Percentiles rank a stretch among this genome's conserved stretches.
Conservation (phyloP, 2,797 vertebrate species). For the Semotilus atromaculatus region DNA sequence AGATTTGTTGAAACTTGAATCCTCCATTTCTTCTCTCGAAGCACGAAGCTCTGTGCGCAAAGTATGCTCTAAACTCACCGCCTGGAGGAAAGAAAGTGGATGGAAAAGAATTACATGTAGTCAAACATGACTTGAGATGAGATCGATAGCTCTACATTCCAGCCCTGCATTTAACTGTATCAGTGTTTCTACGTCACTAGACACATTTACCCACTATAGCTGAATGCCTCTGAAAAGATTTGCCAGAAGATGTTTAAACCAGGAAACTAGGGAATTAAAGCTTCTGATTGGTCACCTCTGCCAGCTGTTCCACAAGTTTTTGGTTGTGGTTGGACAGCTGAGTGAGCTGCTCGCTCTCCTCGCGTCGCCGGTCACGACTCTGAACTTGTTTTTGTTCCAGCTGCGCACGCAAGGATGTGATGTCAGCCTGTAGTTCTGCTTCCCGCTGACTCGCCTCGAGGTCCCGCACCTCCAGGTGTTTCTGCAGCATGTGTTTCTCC, state of each 20-base stretch:
- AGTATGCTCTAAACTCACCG: conserved; percentile 79
- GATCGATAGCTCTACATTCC: conserved; percentile 64
- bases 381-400: conserved; percentile 72
- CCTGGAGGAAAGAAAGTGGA: conserved; percentile 62
- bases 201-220: background rate
- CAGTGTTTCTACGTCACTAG: conserved; percentile 10
- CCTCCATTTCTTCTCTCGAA: conserved; percentile 80
- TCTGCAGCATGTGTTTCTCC: conserved; percentile 77
- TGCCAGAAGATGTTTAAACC: background rate
- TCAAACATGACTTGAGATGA: background rate
- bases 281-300: conserved; percentile 72
- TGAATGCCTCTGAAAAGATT: background rate
- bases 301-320: conserved; percentile 81
- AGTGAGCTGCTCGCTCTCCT: conserved; percentile 77
- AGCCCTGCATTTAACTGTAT: background rate
- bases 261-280: background rate
- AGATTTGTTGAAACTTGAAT: conserved; percentile 76
- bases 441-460: conserved; percentile 75
- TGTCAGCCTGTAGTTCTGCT: conserved; percentile 74
- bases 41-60: conserved; percentile 78
- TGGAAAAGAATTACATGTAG: background rate
- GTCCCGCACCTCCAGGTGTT: conserved; percentile 75
- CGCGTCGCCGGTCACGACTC: conserved; percentile 71
- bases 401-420: conserved; percentile 66
- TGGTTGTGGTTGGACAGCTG: conserved; percentile 82